Base-by-base conservation (phyloP, 2,888 invertebrate genomes). In the Zootermopsis nevadensis region DNA sequence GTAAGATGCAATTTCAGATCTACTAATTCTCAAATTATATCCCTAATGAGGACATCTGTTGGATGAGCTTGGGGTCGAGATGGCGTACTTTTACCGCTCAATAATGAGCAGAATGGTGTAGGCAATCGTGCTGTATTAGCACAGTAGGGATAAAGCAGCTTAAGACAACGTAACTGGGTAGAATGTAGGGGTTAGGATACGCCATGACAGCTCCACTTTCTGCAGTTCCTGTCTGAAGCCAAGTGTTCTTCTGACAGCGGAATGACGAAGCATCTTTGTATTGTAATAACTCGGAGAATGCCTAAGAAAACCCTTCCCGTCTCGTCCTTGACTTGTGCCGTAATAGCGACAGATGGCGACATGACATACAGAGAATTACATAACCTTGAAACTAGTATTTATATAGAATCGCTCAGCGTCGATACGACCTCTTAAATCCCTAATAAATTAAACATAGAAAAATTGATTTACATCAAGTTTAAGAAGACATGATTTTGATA, bases 11-110 rank as follows among this genome's bases (percentile, higher is more conserved):
- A 27, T 10, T n/a, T 27, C 27, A 31, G 69, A 69, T 2, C 31
- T 69, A 22, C 33, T 69, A 69, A 33, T 69, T 30, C 69, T 31
- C 69, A 10, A 69, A 69, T 69, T 69, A 8, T 24, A 8, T 2
- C 69, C 69, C 33, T 69, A 69, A 69, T 69, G 69, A 69, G 69
- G 69, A 69, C 69, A 69, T 69, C 33, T 69, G 69, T 69, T 69
- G 15, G 4, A 30, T 69, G 69, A 31, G 69, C 4, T 33, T 22
- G 33, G 33, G 31, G 66, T 48, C 15, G 10, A 48, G 8, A 12
- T 60, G 10, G 27, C 0, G n/a, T n/a, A n/a, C 60, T 27, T 60
- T 60, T 27, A 6, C 60, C 7, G 27, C 15, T 6, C 60, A 60
- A 15, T n/a, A 60, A 27, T 60, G 60, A 27, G n/a, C 12, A 12